Percentiles rank a stretch among this genome's conserved stretches.
Conservation (phyloP, 1,140 invertebrate genomes). For the Panagrolaimus sp. region DNA sequence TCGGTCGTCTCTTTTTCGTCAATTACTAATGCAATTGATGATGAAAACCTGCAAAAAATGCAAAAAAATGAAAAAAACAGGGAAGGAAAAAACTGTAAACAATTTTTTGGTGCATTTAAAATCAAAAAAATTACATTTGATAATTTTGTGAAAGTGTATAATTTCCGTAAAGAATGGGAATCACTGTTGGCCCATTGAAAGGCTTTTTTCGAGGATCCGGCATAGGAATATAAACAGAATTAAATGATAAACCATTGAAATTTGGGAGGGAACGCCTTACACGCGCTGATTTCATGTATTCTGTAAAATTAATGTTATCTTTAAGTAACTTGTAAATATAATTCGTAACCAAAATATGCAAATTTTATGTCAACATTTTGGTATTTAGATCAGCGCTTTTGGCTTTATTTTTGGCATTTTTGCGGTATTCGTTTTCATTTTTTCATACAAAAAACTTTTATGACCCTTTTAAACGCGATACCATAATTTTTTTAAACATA, state of each 20-base stretch:
- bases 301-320: too few relatives aligned
- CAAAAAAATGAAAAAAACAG: too few relatives aligned
- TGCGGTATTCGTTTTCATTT: too few relatives aligned
- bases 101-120: not conserved
- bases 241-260: slow-evolving; percentile 16
- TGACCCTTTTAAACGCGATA: too few relatives aligned
- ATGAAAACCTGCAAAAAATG: slow-evolving; percentile 23
- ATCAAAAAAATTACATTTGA: not conserved
- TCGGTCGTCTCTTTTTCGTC: slow-evolving; percentile 22
- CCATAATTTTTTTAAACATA: too few relatives aligned
- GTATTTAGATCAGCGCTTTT: too few relatives aligned
- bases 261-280: not conserved
- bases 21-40: slow-evolving; percentile 13
- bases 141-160: not conserved
- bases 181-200: slow-evolving; percentile 21
- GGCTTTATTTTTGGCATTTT: too few relatives aligned
- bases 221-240: slow-evolving; percentile 25
- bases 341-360: too few relatives aligned
- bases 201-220: slow-evolving; percentile 19
- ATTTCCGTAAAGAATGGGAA: slow-evolving; percentile 26
- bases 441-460: too few relatives aligned
- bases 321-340: too few relatives aligned
- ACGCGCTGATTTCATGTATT: not conserved
- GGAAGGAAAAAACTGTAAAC: too few relatives aligned
- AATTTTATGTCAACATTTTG: too few relatives aligned